Evolutionary conservation across 2,888 invertebrate species (phyloP).

Genomic region (Nomada fabriciana): DNA sequence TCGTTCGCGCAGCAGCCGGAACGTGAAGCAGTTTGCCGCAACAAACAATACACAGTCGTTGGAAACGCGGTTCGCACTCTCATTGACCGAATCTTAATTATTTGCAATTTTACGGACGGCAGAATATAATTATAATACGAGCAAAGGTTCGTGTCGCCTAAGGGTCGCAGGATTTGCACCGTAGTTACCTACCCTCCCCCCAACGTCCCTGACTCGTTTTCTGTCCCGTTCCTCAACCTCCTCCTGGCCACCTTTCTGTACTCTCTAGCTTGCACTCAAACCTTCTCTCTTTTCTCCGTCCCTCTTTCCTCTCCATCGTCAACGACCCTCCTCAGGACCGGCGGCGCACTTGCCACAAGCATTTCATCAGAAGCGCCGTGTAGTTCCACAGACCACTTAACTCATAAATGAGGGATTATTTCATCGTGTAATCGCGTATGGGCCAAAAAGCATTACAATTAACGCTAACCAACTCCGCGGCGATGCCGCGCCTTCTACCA

Average conservation of each 20-base stretch:
- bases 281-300: conserved; percentile 60
- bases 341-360: conserved; percentile 79
- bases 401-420: conserved; percentile 84
- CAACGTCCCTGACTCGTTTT: conserved; percentile 71
- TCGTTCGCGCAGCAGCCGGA: background rate
- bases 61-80: conserved; percentile 71
- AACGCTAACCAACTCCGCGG: conserved; percentile 80
- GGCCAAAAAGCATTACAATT: conserved; percentile 83
- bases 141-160: conserved; percentile 78
- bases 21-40: conserved; percentile 28
- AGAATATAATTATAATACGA: conserved; percentile 81
- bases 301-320: conserved; percentile 63
- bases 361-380: conserved; percentile 83
- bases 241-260: conserved; percentile 27
- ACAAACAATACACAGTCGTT: conserved; percentile 33
- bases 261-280: conserved; percentile 56
- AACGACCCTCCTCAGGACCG: conserved; percentile 76
- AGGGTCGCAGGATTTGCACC: conserved; percentile 76
- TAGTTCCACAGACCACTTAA: conserved; percentile 83
- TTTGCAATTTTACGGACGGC: conserved; percentile 81
- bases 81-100: conserved; percentile 81
- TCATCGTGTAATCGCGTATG: conserved; percentile 83
- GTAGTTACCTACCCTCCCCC: conserved; percentile 74
- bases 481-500: conserved; percentile 50
- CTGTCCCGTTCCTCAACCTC: conserved; percentile 56